Conservation (phyloP, 2,888 invertebrate species). For the Pandemis corylana region DNA sequence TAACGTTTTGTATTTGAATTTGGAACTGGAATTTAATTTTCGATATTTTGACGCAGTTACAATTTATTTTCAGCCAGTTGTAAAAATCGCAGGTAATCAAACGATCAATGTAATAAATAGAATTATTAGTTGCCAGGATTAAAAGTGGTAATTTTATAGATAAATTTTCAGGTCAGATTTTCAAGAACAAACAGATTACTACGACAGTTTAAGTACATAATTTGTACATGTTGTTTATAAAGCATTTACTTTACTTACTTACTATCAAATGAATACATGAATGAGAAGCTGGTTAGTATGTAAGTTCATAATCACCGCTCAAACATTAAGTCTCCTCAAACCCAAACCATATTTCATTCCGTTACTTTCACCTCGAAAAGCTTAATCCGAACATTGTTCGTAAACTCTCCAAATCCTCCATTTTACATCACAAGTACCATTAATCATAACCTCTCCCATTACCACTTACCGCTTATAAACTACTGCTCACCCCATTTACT, state of each 20-base stretch:
- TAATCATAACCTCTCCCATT: slow-evolving; percentile 23
- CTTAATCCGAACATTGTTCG: background rate
- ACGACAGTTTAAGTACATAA: no score
- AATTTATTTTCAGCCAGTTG: slow-evolving; percentile 3
- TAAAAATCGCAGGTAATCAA: background rate
- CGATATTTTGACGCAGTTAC: background rate
- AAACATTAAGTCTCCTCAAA: background rate
- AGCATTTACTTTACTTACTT: no score
- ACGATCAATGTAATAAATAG: background rate
- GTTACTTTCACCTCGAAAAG: background rate
- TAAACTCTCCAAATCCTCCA: background rate
- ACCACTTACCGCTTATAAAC: slow-evolving; percentile 4
- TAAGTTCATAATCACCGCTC: background rate
- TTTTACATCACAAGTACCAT: slow-evolving; percentile 13
- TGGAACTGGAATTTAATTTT: slow-evolving; percentile 9
- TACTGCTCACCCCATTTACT: slow-evolving; percentile 2
- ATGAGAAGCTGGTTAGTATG: no score
- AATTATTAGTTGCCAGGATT: background rate
- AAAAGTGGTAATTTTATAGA: background rate
- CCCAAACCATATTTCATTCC: background rate
- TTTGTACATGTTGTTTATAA: no score
- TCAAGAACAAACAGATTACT: no score
- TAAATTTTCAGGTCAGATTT: no score
- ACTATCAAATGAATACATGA: no score
- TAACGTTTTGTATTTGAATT: slow-evolving; percentile 32